Base-by-base conservation (phyloP, 2,888 invertebrate genomes). In the Agrotis exclamationis region DNA sequence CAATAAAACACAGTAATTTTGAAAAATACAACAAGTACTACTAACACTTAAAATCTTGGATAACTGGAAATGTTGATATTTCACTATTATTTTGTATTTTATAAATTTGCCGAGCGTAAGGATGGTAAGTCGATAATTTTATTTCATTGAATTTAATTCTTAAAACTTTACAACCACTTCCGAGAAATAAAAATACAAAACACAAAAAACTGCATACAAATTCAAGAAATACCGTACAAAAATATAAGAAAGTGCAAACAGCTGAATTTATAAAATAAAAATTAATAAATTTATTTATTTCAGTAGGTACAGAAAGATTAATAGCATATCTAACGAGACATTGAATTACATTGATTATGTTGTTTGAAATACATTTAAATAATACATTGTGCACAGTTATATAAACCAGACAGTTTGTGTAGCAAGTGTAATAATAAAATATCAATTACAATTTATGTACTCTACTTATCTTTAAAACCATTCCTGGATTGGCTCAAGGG, bases 221-320 rank as follows among this genome's bases (percentile, higher is more conserved):
- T 54, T 60, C 50, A 72, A 47, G 4, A 28, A 71, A 51, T 20
- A 63, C 45, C 47, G 4, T 70, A 63, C 18, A 63, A 63, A 63
- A 57, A 50, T 60, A 33, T 60, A 51, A 45, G 22, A 60, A 74
- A 48, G n/a, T 47, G 53, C n/a, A 74, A 63, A 74, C 18, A 54
- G 24, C 39, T 0, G 53, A 57, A 14, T 33, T 14, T 44, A 22
- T 28, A 53, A 53, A 50, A 50, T n/a, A 45, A 48, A 44, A 47
- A 53, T 50, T n/a, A 16, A 70, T n/a, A n/a, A n/a, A n/a, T n/a
- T 20, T 14, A 5, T 1, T 44, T 71, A 24, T 28, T 51, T 22
- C 1, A 51, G 16, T n/a, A n/a, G n/a, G n/a, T 47, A 33, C 33
- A 18, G 45, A 33, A 45, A n/a, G 0, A 51, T 18, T 9, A 22